Base-by-base conservation (phyloP, 2,113 vertebrate genomes). In the Alligator sinensis region DNA sequence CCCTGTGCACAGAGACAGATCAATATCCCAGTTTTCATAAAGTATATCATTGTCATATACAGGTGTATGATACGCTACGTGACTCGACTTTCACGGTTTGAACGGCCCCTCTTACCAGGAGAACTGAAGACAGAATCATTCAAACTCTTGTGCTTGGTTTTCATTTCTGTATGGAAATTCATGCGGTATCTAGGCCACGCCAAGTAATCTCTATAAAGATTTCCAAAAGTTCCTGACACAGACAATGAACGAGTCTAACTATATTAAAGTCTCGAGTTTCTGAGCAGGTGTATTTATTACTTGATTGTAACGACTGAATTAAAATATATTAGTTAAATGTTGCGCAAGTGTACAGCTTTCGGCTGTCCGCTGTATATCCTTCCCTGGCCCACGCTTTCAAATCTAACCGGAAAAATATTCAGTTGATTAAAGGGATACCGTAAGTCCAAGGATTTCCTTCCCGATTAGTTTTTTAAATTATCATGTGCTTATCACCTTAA, bases 151-250 rank as follows among this genome's bases (percentile, higher is more conserved):
- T 19, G 19, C 21, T 62, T 9, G 17, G 18, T 70, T 62, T 57
- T n/a, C 57, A 1, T 72, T 91, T 19, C 3, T 2, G 14, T 7
- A 28, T 4, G 77, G 75, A 28, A 68, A 34, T 9, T 5, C 2
- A 19, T 57, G 11, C 15, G 19, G 19, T 59, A 17, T 21, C 4
- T 3, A 34, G 75, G 11, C 30, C 54, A 59, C 27, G 2, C n/a
- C 38, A 24, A 28, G 34, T 19, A 70, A 72, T 17, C 74, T 5
- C 25, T 2, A 19, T 27, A 1, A 22, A 55, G 30, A 66, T 13
- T 3, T 10, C 4, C 6, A 47, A 22, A 85, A 54, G 17, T 1
- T 3, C 60, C 55, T 34, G 0, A 0, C 6, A 2, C 28, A 25
- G 1, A 38, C 5, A 11, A 13, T 70, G 24, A 15, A 9, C 1